Conservation (phyloP, 2,888 invertebrate genomes). For the Trimorus sp. region DNA sequence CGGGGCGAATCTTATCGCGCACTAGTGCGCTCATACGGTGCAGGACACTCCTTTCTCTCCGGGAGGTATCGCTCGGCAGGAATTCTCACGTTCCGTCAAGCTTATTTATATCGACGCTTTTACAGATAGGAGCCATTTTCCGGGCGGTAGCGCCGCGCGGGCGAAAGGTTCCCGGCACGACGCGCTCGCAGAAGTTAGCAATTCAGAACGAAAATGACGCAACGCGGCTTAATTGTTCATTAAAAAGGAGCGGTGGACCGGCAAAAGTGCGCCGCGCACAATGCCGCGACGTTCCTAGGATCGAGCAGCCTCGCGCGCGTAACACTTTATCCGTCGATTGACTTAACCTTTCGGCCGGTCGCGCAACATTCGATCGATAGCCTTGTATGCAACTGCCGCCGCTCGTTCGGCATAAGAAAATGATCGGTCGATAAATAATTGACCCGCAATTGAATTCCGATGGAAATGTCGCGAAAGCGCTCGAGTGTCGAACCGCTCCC, state of each 20-base stretch:
- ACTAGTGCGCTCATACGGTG: constrained; percentile 60
- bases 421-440: constrained; percentile 3
- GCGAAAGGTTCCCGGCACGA: constrained; percentile 37
- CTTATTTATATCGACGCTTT: constrained; percentile 65
- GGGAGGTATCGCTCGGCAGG: constrained; percentile 63
- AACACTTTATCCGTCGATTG: constrained; percentile 4
- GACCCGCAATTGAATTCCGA: constrained; percentile 3
- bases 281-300: too few species aligned
- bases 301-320: not conserved
- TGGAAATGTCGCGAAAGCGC: not conserved
- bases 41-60: constrained; percentile 67
- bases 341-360: constrained; percentile 16
- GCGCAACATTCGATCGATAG: constrained; percentile 1
- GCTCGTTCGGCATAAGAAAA: not conserved
- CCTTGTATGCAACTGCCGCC: not conserved
- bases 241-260: constrained; percentile 3
- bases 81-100: constrained; percentile 68
- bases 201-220: constrained; percentile 15
- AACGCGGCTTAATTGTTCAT: constrained; percentile 19
- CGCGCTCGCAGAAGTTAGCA: constrained; percentile 34
- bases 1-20: constrained; percentile 59
- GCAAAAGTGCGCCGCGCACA: too few species aligned
- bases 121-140: constrained; percentile 61
- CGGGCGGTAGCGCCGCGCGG: constrained; percentile 35
- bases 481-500: not conserved